Evolutionary conservation across 2,888 invertebrate genomes (phyloP).

Genomic region (Leptothorax acervorum): DNA sequence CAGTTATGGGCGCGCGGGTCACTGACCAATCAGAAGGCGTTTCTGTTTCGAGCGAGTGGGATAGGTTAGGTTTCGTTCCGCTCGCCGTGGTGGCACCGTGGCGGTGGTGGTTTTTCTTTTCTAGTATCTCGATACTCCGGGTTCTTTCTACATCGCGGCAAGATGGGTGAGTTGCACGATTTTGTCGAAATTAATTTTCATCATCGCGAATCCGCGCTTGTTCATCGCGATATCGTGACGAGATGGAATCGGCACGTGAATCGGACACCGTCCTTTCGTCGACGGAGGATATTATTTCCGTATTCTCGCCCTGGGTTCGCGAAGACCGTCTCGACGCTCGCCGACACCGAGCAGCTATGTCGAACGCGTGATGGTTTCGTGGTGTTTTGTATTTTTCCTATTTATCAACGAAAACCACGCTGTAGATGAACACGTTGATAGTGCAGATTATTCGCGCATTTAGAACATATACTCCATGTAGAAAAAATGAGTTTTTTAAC

Average conservation of each 20-base stretch:
- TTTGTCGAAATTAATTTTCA: slow-evolving; percentile 68
- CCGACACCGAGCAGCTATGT: neutral
- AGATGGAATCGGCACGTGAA: slow-evolving; percentile 35
- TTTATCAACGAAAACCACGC: neutral
- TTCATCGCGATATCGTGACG: slow-evolving; percentile 14
- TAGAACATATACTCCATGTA: neutral
- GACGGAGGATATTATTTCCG: slow-evolving; percentile 64
- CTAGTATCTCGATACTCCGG: slow-evolving; percentile 52
- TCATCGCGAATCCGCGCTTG: slow-evolving; percentile 76
- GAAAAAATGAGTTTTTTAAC: slow-evolving; percentile 1
- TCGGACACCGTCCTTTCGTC: slow-evolving; percentile 6
- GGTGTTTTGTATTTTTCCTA: neutral
- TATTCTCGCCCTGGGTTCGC: neutral
- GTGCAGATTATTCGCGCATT: neutral
- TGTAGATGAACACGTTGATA: neutral
- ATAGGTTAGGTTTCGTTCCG: too few species aligned
- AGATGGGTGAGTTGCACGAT: slow-evolving; percentile 80
- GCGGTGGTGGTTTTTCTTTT: slow-evolving; percentile 30
- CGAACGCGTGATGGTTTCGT: neutral
- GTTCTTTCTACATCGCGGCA: slow-evolving; percentile 77
- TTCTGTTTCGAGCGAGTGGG: too few species aligned
- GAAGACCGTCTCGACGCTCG: neutral
- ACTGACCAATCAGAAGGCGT: too few species aligned
- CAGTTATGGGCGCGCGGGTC: too few species aligned
- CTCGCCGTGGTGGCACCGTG: neutral